Evolutionary conservation across 2,888 invertebrate genomes (phyloP), one percentile per base, ranked within the genome.

Genomic region (Morpho achilles): DNA sequence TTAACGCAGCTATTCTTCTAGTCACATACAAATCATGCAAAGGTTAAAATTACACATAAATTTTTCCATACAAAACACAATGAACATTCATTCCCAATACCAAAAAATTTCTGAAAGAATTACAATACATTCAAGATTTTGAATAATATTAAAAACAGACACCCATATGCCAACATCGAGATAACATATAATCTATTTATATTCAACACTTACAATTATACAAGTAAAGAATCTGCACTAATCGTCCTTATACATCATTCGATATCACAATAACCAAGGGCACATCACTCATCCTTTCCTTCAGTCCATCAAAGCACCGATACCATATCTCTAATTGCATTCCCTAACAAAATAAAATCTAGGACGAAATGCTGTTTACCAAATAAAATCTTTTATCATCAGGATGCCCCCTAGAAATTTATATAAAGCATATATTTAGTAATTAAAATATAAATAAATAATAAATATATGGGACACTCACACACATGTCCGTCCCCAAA

Each of bases 111-210:
- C 40, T 8, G 51, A 44, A 51, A 54, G 49, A 60, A 58, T 58
- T 56, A 59, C 32, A 40, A 43, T 68, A 69, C 74, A 69, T 74
- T 74, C 75, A 69, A 70, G 76, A 76, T 74, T 80, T 78, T 71
- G 73, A 82, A 88, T 88, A 87, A 88, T 82, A 88, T 87, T 87
- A 89, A 87, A 87, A 89, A 88, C 83, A 83, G 77, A 71, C 75
- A 76, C 75, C 69, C 69, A 77, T 75, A 77, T 75, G 75, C 77
- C 77, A 82, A 82, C 78, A 69, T 79, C 73, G 72, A 75, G 76
- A 80, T 76, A 80, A 82, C 61, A 62, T 84, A 79, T 72, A 78
- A 71, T 76, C 71, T 78, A 81, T 81, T 79, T 83, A 84, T 80
- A 79, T 80, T 80, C 83, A 87, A 88, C 87, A 87, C 84, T 86